phyloP scores from a whole-genome alignment of 2,888 invertebrate genomes.

The Microdon myrmicae region DNA sequence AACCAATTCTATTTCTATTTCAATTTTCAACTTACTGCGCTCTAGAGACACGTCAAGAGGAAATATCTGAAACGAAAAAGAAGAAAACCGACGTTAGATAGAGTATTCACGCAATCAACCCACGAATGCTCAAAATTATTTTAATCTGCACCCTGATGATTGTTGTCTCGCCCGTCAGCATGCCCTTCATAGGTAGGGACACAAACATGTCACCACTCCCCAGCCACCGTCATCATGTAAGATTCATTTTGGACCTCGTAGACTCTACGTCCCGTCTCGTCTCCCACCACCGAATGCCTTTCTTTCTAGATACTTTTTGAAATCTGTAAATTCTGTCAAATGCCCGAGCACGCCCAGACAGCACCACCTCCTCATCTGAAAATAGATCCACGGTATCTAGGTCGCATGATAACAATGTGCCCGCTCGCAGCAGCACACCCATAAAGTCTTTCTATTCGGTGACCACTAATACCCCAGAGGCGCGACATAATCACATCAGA shows the following conservation, averaged over 20 bases:
- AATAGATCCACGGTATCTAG: slow-evolving; percentile 47
- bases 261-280: slow-evolving; percentile 10
- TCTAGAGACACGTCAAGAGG: slow-evolving; percentile 19
- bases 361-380: slow-evolving; percentile 18
- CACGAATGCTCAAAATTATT: slow-evolving; percentile 14
- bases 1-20: slow-evolving; percentile 1
- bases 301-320: slow-evolving; percentile 1
- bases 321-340: slow-evolving; percentile 23
- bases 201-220: slow-evolving; percentile 29
- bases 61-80: slow-evolving; percentile 22
- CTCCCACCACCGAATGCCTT: slow-evolving; percentile 15
- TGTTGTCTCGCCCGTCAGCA: slow-evolving; percentile 6
- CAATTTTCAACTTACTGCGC: slow-evolving; percentile 4
- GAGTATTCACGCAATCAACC: slow-evolving; percentile 2
- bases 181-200: slow-evolving; percentile 10
- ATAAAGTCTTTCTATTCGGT: no score
- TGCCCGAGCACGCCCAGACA: slow-evolving; percentile 17
- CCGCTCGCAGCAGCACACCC: no score
- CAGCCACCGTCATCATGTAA: slow-evolving; percentile 24
- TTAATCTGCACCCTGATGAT: slow-evolving; percentile 3
- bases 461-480: no score
- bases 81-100: slow-evolving; percentile 8
- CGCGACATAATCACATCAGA: no score
- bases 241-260: slow-evolving; percentile 21
- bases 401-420: no score